A percentile compares a stretch with the other conserved stretches of the same genome.
Evolutionary conservation across 2,113 vertebrate species (phyloP).

Genomic region (Coregonus clupeaformis): DNA sequence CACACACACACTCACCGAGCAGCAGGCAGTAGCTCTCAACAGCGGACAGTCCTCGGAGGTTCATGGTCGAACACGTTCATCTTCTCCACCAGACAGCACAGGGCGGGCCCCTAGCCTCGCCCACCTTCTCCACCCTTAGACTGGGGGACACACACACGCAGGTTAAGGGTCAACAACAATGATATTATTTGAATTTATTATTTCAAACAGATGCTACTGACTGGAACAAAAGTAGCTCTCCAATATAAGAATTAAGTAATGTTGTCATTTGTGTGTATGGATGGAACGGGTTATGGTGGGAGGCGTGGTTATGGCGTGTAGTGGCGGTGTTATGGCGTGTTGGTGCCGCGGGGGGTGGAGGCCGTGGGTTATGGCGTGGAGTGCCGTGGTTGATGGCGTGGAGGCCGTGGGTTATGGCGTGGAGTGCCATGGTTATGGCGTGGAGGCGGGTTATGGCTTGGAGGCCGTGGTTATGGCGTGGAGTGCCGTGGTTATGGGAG

Average conservation of each 20-base stretch:
- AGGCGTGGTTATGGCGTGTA: too few species aligned
- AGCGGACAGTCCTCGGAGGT: slow-evolving; percentile 76
- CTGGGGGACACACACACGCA: slow-evolving; percentile 58
- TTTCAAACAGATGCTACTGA: not conserved
- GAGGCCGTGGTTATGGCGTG: too few species aligned
- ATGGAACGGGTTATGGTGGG: too few species aligned
- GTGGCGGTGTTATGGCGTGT: too few species aligned
- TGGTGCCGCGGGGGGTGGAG: too few species aligned
- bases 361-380: too few species aligned
- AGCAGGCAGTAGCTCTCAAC: slow-evolving; percentile 90
- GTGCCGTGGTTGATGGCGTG: too few species aligned
- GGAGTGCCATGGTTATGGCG: too few species aligned
- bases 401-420: too few species aligned
- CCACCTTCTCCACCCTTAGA: slow-evolving; percentile 93
- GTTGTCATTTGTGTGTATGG: too few species aligned
- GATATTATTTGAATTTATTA: not conserved
- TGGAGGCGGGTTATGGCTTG: too few species aligned
- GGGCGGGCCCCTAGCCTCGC: slow-evolving; percentile 93
- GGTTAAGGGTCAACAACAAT: not conserved
- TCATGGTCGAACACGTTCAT: slow-evolving; percentile 93
- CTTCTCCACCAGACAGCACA: slow-evolving; percentile 95
- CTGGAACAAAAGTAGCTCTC: not conserved
- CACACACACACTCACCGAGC: slow-evolving; percentile 74
- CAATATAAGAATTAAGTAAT: not conserved
- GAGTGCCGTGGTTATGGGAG: too few species aligned